These are phyloP conservation scores for Laticauda laticaudata DNA, from an alignment of 2,113 vertebrate species.

Conservation along the genomic window DNA sequence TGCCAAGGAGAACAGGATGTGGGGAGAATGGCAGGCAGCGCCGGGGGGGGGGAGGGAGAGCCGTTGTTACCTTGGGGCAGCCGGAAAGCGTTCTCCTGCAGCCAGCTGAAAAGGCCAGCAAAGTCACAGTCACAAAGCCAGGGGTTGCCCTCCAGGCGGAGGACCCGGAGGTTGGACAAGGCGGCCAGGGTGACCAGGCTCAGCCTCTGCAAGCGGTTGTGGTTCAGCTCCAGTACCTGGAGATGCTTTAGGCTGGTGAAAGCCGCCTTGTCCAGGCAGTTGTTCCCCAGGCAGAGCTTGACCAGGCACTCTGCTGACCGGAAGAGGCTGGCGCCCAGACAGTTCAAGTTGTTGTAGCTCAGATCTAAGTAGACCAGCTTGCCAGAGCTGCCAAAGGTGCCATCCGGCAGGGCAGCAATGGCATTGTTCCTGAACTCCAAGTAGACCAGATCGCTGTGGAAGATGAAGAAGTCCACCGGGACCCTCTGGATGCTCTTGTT, in stretches of 20 bases:
- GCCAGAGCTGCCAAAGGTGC: conserved; percentile 89
- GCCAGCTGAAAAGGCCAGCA: conserved; percentile 91
- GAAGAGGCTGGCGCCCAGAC: conserved; percentile 87
- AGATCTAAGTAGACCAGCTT: conserved; percentile 92
- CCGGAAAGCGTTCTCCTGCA: conserved; percentile 89
- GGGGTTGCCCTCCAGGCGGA: conserved; percentile 93
- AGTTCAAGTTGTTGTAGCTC: conserved; percentile 92
- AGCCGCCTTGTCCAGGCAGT: conserved; percentile 85
- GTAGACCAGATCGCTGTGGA: conserved; percentile 94
- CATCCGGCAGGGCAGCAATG: conserved; percentile 84
- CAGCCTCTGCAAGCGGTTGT: conserved; percentile 85
- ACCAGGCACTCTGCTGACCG: conserved; percentile 87
- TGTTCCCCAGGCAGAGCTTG: conserved; percentile 88
- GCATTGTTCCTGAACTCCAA: conserved; percentile 96
- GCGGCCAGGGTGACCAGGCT: conserved; percentile 83
- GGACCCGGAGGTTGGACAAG: conserved; percentile 83
- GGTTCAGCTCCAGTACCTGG: conserved; percentile 90
- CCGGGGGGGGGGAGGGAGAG: too few relatives aligned
- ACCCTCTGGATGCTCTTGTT: conserved; percentile 91
- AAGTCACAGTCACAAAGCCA: conserved; percentile 97
- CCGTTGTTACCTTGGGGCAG: conserved; percentile 84
- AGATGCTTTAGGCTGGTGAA: conserved; percentile 89
- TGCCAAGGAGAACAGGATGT: neutral
- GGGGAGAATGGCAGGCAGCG: neutral
- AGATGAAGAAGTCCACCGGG: conserved; percentile 92